Evolutionary conservation across 2,888 invertebrate genomes (phyloP), one percentile per base, ranked within the genome.

Genomic region (Pomacea canaliculata): DNA sequence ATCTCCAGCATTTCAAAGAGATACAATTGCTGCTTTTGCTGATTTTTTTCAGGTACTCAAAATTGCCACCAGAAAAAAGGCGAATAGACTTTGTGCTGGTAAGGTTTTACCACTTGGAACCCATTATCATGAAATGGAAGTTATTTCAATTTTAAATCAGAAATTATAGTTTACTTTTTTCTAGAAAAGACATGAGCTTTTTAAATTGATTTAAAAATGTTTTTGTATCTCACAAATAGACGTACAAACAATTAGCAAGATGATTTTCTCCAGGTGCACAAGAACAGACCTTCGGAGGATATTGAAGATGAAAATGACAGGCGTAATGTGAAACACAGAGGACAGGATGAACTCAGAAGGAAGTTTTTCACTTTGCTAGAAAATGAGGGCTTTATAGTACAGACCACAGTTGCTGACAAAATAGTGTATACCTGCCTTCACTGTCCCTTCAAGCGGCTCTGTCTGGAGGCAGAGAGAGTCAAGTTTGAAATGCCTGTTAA

Each of bases 401-500:
- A 86, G 69, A 77, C 78, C 9, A 86, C 83, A 46, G 77, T 62
- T 1, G 81, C 82, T n/a, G 85, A 83, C 23, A 77, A 83, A 10
- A 56, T 80, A 48, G 80, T 83, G 16, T 88, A 82, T 72, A 84
- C 83, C 49, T 86, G 88, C 65, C 79, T 91, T 7, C 87, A 88
- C 77, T 84, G 86, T 73, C 89, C 91, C 0, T 90, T 91, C 79
- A 82, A 84, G 65, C 82, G 90, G 63, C 80, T 91, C 46, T 88
- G 89, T 80, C 76, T 81, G 10, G 89, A 91, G 78, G 91, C 91
- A 5, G 90, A 91, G 73, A 81, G 78, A 56, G 84, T 88, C 19
- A 86, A 88, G 60, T 77, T 91, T 63, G 87, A 91, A 81, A 88
- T 91, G 90, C 89, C 90, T 18, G 76, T 91, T 23, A 82, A 84